phyloP scores from a whole-genome alignment of 2,797 vertebrate species.

The Chelidonichthys spinosus region DNA sequence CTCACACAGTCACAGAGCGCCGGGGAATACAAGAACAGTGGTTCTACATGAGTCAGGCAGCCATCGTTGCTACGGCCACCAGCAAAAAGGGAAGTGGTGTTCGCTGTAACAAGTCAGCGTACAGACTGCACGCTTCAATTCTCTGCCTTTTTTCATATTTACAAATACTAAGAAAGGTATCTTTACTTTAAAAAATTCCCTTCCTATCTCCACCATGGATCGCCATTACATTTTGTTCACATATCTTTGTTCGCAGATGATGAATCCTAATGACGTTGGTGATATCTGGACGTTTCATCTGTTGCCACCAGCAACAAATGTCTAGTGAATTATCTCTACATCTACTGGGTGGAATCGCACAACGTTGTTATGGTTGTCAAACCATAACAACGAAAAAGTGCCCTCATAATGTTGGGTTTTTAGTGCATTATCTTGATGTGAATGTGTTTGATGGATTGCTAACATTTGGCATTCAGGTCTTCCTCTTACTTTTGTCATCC shows the following conservation, averaged over 20 bases:
- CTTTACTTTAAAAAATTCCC: background rate
- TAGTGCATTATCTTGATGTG: background rate
- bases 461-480: background rate
- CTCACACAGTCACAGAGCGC: slow-evolving; percentile 12
- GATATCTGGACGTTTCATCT: background rate
- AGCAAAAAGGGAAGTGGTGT: slow-evolving; percentile 22
- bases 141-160: background rate
- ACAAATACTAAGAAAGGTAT: background rate
- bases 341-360: background rate
- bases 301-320: background rate
- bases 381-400: too few species aligned
- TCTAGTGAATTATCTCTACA: background rate
- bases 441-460: background rate
- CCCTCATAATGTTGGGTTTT: background rate
- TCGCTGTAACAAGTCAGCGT: slow-evolving; percentile 4
- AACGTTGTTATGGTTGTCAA: background rate
- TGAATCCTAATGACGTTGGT: background rate
- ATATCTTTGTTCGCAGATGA: background rate
- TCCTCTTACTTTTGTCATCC: background rate
- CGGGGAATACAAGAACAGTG: slow-evolving; percentile 28
- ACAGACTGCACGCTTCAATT: background rate
- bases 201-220: background rate
- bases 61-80: slow-evolving; percentile 21
- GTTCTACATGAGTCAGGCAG: slow-evolving; percentile 23
- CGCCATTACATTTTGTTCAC: background rate